Percentiles rank a stretch among this genome's conserved stretches.
phyloP scores from a whole-genome alignment of 2,113 vertebrate species.

The Sphaerodactylus townsendi region DNA sequence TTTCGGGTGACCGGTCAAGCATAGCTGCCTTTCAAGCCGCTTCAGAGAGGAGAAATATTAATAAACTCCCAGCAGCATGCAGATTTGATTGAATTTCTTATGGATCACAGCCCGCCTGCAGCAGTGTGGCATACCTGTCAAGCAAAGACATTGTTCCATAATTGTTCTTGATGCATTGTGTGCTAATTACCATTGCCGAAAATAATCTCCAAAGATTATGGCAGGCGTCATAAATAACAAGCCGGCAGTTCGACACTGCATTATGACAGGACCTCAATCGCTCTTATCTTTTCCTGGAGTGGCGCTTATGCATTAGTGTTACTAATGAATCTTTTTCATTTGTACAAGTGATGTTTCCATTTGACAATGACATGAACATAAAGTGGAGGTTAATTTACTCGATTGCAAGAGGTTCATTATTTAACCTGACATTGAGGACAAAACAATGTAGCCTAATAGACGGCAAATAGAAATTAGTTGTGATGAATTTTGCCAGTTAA shows the following conservation, averaged over 20 bases:
- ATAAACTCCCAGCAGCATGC: slow-evolving; percentile 71
- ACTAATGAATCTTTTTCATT: slow-evolving; percentile 84
- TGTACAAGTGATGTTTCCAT: slow-evolving; percentile 82
- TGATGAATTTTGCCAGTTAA: slow-evolving; percentile 84
- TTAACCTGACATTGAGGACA: slow-evolving; percentile 83
- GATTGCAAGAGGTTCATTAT: slow-evolving; percentile 81
- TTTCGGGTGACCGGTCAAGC: slow-evolving; percentile 66
- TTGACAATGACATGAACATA: slow-evolving; percentile 86
- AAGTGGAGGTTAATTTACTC: slow-evolving; percentile 86
- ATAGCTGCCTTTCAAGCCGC: slow-evolving; percentile 65
- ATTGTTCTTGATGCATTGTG: slow-evolving; percentile 75
- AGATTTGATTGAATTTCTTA: slow-evolving; percentile 75
- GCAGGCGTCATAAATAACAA: slow-evolving; percentile 82
- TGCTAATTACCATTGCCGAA: slow-evolving; percentile 80
- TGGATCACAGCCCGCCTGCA: slow-evolving; percentile 67
- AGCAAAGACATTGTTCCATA: slow-evolving; percentile 72
- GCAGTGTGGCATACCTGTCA: slow-evolving; percentile 72
- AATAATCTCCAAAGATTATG: slow-evolving; percentile 85
- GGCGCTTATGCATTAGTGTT: slow-evolving; percentile 75
- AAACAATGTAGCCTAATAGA: slow-evolving; percentile 85
- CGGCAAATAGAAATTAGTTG: slow-evolving; percentile 82
- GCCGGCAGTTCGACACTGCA: slow-evolving; percentile 60
- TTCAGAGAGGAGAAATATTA: slow-evolving; percentile 71
- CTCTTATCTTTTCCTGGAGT: slow-evolving; percentile 76
- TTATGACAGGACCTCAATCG: slow-evolving; percentile 78